Base-by-base conservation (phyloP, 2,113 vertebrate genomes). In the Himantopus leucocephalus region DNA sequence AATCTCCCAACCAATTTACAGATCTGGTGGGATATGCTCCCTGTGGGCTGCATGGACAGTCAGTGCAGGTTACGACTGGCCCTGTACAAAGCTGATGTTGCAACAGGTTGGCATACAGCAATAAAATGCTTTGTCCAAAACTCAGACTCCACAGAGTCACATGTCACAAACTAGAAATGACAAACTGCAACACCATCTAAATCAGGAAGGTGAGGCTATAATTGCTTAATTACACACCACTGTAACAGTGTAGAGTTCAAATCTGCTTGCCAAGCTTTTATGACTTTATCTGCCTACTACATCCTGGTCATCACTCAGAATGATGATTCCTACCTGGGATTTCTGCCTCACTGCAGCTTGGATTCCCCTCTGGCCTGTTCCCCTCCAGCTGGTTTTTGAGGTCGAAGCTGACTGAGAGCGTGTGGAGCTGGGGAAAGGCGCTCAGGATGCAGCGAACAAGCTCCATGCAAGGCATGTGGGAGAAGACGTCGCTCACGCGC, bases 401-500 rank as follows among this genome's bases (percentile, higher is more conserved):
- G 91, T 98, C 98, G 1, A 98, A 98, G 96, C 98, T 98, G 92
- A 98, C 89, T 0, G 98, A 98, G 43, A 98, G 97, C 0, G 93
- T 96, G 73, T 79, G 96, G 72, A 98, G 98, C 60, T 94, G 90
- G 30, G 98, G 98, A 82, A 98, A 88, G 82, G 96, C 96, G 13
- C 97, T 95, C 41, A 98, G 96, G 60, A 98, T 45, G 68, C 97
- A 97, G 82, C 55, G 34, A 17, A 98, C 97, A 26, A 98, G 97
- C 83, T 98, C 98, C 97, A 98, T 56, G 66, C 98, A 98, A 2
- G 98, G 97, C 89, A 98, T 72, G 79, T 97, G 97, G 50, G 98
- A 98, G 85, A 98, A 98, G 83, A 98, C 87, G 14, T 98, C 98
- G 12, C 98, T 98, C 39, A 98, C 47, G 1, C 98, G 97, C 43